These are phyloP conservation scores for Pelagia noctiluca DNA, from an alignment of 30 jellyfish, hydroid and myxozoan genomes.

Conservation along the genomic window DNA sequence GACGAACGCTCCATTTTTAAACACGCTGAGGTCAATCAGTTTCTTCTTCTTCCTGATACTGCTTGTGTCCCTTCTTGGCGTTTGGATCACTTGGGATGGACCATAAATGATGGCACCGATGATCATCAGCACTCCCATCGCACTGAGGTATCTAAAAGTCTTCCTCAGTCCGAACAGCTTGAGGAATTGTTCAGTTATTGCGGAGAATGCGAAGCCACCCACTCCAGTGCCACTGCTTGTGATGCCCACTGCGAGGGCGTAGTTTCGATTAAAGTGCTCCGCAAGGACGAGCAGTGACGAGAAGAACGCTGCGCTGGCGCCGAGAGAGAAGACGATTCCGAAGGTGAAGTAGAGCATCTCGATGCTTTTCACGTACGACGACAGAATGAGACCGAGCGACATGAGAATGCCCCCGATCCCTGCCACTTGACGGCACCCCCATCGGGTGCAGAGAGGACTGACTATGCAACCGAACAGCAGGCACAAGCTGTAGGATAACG, in stretches of 20 bases:
- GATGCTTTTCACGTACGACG: slow-evolving; percentile 61
- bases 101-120: slow-evolving; percentile 71
- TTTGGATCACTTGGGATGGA: background rate
- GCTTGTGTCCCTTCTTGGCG: background rate
- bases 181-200: slow-evolving; percentile 47
- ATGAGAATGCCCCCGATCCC: slow-evolving; percentile 43
- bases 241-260: slow-evolving; percentile 68
- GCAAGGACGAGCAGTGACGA: slow-evolving; percentile 78
- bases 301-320: slow-evolving; percentile 69
- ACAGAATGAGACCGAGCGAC: slow-evolving; percentile 63
- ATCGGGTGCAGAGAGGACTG: slow-evolving; percentile 72
- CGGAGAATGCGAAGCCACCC: slow-evolving; percentile 72
- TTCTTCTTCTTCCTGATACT: slow-evolving; percentile 8
- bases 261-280: slow-evolving; percentile 56
- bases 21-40: slow-evolving; percentile 35
- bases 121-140: slow-evolving; percentile 27
- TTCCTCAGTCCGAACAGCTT: slow-evolving; percentile 43
- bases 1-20: slow-evolving; percentile 67
- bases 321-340: slow-evolving; percentile 69
- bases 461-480: slow-evolving; percentile 69
- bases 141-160: slow-evolving; percentile 42
- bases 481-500: slow-evolving; percentile 77
- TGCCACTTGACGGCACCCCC: slow-evolving; percentile 81
- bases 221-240: slow-evolving; percentile 80
- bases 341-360: slow-evolving; percentile 61